Evolutionary conservation across 92 coral and sea anemone species (phyloP), one percentile per base, ranked within the genome.

Genomic region (Scolanthus callimorphus): DNA sequence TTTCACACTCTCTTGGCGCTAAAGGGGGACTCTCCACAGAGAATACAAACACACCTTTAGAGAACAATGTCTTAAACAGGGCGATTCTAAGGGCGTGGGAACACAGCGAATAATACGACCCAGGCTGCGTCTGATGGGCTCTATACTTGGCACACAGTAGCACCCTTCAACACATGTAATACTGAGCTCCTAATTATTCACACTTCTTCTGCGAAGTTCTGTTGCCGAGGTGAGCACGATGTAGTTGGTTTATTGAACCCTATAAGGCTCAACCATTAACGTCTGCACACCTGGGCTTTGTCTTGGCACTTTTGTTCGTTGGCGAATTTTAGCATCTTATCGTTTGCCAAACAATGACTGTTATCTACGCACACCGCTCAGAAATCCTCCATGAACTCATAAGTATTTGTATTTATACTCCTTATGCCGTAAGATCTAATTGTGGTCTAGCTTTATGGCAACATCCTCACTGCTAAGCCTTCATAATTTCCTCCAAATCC

Each of bases 161-260:
- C 6, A 4, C 54, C 8, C 54, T 8, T 6, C 54, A 49, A 60
- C 50, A 60, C 70, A 48, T 15, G 61, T n/a, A n/a, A n/a, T n/a
- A n/a, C n/a, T n/a, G n/a, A n/a, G n/a, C n/a, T n/a, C n/a, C n/a
- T n/a, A n/a, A n/a, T n/a, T n/a, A n/a, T n/a, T n/a, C n/a, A n/a
- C n/a, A n/a, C n/a, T n/a, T n/a, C n/a, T n/a, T n/a, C n/a, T n/a
- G n/a, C n/a, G n/a, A n/a, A n/a, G n/a, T n/a, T n/a, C n/a, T n/a
- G 96, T 88, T 88, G 96, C 96, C 86, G 72, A 61, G 96, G 96
- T 66, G 55, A 62, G 50, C 96, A 88, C 90, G 96, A 76, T 55
- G 64, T 34, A 27, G 38, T n/a, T n/a, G n/a, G n/a, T n/a, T n/a
- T n/a, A n/a, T n/a, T n/a, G n/a, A n/a, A n/a, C n/a, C n/a, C n/a